Conservation (phyloP, 1,140 invertebrate species). For the Halotydeus destructor region DNA sequence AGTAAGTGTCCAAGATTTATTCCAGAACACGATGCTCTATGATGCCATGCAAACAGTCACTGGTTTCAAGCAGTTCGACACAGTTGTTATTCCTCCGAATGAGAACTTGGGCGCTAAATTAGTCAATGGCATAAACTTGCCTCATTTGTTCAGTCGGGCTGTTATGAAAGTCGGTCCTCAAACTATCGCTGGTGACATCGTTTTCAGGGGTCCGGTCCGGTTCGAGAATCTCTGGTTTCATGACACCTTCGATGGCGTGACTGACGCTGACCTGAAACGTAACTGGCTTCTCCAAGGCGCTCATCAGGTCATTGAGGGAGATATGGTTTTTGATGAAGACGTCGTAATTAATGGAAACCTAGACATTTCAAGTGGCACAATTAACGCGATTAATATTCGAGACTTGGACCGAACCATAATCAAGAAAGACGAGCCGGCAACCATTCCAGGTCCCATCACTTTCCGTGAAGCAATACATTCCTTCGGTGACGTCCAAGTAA, state of each 20-base stretch:
- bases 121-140: slow-evolving; percentile 13
- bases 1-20: neutral
- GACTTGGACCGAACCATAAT: slow-evolving; percentile 6
- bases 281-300: slow-evolving; percentile 15
- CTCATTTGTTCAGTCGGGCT: slow-evolving; percentile 10
- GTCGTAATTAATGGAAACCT: slow-evolving; percentile 2
- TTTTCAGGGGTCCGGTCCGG: slow-evolving; percentile 2
- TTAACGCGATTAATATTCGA: slow-evolving; percentile 12
- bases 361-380: neutral
- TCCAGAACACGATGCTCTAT: slow-evolving; percentile 1
- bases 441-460: slow-evolving; percentile 6
- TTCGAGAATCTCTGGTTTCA: slow-evolving; percentile 11
- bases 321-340: slow-evolving; percentile 8
- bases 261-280: slow-evolving; percentile 5
- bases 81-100: neutral
- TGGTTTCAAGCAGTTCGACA: neutral
- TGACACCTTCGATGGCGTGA: slow-evolving; percentile 12
- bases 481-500: slow-evolving; percentile 3
- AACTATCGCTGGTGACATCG: slow-evolving; percentile 9
- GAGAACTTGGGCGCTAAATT: slow-evolving; percentile 2
- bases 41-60: neutral
- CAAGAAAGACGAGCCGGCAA: slow-evolving; percentile 8
- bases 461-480: slow-evolving; percentile 4
- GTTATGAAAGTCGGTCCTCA: slow-evolving; percentile 12
- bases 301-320: slow-evolving; percentile 7